Percentiles rank a stretch among this genome's conserved stretches.
Evolutionary conservation across 2,797 vertebrate genomes (phyloP).

Genomic region (Coccyzus lansbergi): DNA sequence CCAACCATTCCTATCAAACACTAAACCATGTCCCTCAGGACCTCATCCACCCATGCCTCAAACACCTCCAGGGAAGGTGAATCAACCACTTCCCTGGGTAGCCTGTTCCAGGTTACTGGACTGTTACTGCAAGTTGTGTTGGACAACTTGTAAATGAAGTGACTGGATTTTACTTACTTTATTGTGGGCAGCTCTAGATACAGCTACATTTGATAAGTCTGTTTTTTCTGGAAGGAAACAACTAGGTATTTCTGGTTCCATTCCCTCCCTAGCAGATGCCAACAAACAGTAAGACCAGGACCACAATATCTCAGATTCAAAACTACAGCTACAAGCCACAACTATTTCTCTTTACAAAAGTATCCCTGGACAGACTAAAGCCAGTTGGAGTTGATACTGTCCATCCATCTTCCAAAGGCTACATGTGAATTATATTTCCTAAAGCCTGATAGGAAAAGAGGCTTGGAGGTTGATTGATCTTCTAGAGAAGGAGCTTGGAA

Average conservation of each 20-base stretch:
- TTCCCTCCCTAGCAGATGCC: not conserved
- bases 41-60: no score
- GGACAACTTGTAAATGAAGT: not conserved
- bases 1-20: no score
- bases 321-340: not conserved
- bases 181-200: not conserved
- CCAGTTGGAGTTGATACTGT: not conserved
- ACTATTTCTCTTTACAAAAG: not conserved
- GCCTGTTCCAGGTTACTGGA: no score
- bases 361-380: not conserved
- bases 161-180: not conserved
- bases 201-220: accelerated
- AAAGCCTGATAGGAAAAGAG: not conserved
- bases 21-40: no score
- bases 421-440: not conserved
- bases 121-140: not conserved
- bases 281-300: not conserved
- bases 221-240: not conserved
- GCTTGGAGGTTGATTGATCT: no score
- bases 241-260: not conserved
- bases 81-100: no score
- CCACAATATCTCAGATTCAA: not conserved
- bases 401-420: not conserved
- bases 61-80: no score
- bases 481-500: not conserved